Evolutionary conservation across 2,797 vertebrate genomes (phyloP).

Genomic region (Acanthis flammea): DNA sequence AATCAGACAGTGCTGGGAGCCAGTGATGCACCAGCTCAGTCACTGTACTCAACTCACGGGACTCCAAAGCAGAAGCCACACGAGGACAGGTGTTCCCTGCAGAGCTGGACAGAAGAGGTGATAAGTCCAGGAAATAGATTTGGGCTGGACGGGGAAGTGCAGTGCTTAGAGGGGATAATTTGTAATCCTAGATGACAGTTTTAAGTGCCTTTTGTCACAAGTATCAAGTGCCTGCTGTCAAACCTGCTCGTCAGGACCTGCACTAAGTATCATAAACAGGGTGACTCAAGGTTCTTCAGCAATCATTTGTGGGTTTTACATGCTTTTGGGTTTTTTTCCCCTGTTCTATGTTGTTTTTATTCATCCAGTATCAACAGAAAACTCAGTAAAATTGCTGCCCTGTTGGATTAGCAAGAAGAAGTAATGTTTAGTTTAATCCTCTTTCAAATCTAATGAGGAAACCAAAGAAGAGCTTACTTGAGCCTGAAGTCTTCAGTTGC

Average conservation of each 20-base stretch:
- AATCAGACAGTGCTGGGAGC: not conserved
- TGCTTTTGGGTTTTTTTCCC: not conserved
- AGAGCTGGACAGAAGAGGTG: not conserved
- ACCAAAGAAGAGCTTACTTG: constrained; percentile 72
- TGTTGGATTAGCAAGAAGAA: not conserved
- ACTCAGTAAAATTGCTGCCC: not conserved
- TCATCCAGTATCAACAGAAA: not conserved
- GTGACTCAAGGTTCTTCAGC: constrained; percentile 46
- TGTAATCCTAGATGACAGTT: constrained; percentile 14
- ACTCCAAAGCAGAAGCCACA: not conserved
- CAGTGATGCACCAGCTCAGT: not conserved
- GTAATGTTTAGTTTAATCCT: not conserved
- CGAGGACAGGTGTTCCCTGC: not conserved
- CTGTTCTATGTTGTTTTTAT: not conserved
- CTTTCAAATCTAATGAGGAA: not conserved
- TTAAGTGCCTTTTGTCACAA: constrained; percentile 50
- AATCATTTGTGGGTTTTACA: constrained; percentile 12
- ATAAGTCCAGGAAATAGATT: not conserved
- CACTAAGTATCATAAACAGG: constrained; percentile 47
- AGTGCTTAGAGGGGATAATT: not conserved
- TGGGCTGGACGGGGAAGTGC: not conserved
- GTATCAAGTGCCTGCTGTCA: constrained; percentile 42
- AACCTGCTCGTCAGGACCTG: constrained; percentile 53
- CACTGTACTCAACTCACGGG: fast-evolving
- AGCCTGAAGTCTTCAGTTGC: constrained; percentile 79